Evolutionary conservation across 2,888 invertebrate species (phyloP).

Genomic region (Epicampocera succincta): DNA sequence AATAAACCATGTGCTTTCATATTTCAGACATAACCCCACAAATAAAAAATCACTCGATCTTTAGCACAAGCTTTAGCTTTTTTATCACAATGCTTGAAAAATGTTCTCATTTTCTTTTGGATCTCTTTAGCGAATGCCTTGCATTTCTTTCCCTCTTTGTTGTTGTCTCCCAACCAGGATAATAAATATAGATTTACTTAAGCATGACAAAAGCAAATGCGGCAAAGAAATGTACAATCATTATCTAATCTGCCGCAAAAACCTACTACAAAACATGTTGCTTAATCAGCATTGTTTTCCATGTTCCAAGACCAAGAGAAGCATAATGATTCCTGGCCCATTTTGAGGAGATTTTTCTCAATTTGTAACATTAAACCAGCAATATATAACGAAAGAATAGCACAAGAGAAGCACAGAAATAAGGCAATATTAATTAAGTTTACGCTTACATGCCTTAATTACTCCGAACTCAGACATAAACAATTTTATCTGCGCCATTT

Average conservation of each 20-base stretch:
- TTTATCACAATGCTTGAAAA: too few species aligned
- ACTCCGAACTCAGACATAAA: constrained; percentile 41
- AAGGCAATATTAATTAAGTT: constrained; percentile 56
- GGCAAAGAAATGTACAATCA: constrained; percentile 24
- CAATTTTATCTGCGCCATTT: constrained; percentile 38
- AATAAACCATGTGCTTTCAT: too few species aligned
- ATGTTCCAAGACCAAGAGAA: neutral
- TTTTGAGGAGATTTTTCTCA: constrained; percentile 34
- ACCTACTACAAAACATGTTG: constrained; percentile 16
- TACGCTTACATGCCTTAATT: constrained; percentile 56
- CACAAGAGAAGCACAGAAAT: neutral
- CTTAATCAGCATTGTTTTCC: constrained; percentile 7
- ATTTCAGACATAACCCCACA: too few species aligned
- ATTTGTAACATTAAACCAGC: constrained; percentile 44
- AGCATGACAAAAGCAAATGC: constrained; percentile 2
- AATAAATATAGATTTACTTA: constrained; percentile 25
- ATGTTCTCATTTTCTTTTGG: too few species aligned
- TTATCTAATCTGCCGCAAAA: constrained; percentile 7
- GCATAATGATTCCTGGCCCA: constrained; percentile 17
- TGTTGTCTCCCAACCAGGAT: neutral
- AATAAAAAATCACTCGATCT: too few species aligned
- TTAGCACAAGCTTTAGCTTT: too few species aligned
- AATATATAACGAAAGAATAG: neutral
- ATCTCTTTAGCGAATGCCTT: neutral
- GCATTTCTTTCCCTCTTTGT: neutral